Evolutionary conservation across 2,888 invertebrate species (phyloP), one percentile per base, ranked within the genome.

Genomic region (Noctua janthina): DNA sequence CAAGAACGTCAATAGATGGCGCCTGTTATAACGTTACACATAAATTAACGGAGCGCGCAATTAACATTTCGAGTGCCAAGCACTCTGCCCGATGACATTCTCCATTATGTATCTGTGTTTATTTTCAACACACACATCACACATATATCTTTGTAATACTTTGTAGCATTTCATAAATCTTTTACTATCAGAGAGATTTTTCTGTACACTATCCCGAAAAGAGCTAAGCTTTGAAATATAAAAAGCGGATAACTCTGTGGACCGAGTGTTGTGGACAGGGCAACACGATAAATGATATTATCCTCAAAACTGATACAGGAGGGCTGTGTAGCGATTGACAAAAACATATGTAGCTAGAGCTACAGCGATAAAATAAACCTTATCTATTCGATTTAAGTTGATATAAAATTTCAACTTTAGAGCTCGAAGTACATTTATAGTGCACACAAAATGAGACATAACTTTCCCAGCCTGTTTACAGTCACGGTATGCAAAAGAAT

Each of bases 241-340:
- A 89, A 87, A 85, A 87, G 81, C 81, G 84, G 85, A 86, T 81
- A 86, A 79, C 81, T 85, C 75, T 79, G 39, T 73, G 83, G 82
- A 80, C 81, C 84, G 86, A 86, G 82, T 87, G 89, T 87, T 84
- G 87, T 84, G 87, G 90, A 89, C 87, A 88, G 89, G 82, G 80
- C 79, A 83, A 87, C 81, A 90, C 87, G 84, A 89, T 88, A 87
- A 88, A 88, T 86, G 83, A 88, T 80, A 87, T 90, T 87, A 89
- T 88, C 82, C 85, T 83, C 83, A 85, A 87, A 85, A 85, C 83
- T 84, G 84, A 88, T 88, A 88, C 81, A 84, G 56, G 79, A 83
- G 79, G 71, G 82, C 76, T 83, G 79, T 87, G 83, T 85, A 80
- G 75, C 75, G 78, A 80, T 86, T 82, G 80, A 81, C 81, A 85